Base-by-base conservation (phyloP, 2,797 vertebrate genomes). In the Heterohyrax brucei region DNA sequence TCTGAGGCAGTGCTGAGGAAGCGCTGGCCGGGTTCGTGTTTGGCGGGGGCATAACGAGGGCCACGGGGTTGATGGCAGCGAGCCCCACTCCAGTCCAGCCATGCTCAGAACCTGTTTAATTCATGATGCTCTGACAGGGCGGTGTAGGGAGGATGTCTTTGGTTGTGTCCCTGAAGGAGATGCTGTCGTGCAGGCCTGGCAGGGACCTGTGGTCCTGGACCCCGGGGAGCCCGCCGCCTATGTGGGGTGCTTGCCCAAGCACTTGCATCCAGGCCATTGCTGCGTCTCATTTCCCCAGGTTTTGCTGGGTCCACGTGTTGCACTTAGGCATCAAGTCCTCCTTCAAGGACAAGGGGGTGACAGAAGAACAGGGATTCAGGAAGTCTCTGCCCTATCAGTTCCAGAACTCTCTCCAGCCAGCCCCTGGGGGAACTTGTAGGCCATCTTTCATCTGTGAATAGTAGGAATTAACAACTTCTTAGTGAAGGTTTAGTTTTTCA, bases 341-440 rank as follows among this genome's bases (percentile, higher is more conserved):
- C 73, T 14, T 26, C 4, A 10, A 21, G 48, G 76, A 5, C n/a
- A 19, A 94, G 97, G 96, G 96, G 95, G 30, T 7, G 91, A 95
- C 89, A 96, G 96, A 97, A 95, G 93, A 97, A 97, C 98, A 97
- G 98, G 96, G 96, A 97, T 96, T 96, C 76, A 95, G 5, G 92
- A 92, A 96, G 95, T 94, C 97, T 1, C 91, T 97, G 93, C 48
- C 97, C 96, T 83, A 95, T 95, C 96, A 68, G 94, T 97, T 98
- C 83, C 89, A 84, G 91, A 96, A 91, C 97, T n/a, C 50, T 18
- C 97, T 96, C 64, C 95, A 96, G 82, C 86, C 83, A 86, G 94
- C 96, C 86, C 66, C 68, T 96, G 87, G 73, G 96, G 97, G 97
- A 93, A 88, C 87, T 90, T 97, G 95, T 77, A 91, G 77, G 83